Base-by-base conservation (phyloP, 2,797 vertebrate species). In the Sternotherus odoratus region DNA sequence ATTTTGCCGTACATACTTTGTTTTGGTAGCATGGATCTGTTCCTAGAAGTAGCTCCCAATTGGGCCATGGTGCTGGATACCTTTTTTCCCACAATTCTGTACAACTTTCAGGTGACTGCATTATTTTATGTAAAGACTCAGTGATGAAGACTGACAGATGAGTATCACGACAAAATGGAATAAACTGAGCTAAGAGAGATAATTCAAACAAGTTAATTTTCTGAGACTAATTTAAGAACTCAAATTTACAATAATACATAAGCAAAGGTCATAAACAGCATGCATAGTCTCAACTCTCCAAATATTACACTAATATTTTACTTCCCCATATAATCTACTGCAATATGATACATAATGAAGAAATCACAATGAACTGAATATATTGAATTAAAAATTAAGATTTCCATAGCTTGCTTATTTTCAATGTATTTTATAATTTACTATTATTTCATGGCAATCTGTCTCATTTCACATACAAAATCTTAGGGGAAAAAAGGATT, bases 21-120 rank as follows among this genome's bases (percentile, higher is more conserved):
- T 56, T 95, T 94, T 97, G 96, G 57, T 96, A 97, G 21, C 69
- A 26, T 46, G 80, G 49, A 77, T 97, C 97, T 82, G 33, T 88
- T 91, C 95, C 97, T 81, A 98, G 95, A 74, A 98, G 95, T 12
- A 96, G 46, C n/a, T 98, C 90, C 88, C 88, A 91, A 2, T 96
- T 84, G 75, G 96, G 91, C 95, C 96, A 95, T 43, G 8, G 77
- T 30, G 54, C 63, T 48, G 88, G 50, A 49, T 50, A 50, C 10
- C 28, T 10, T 48, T 93, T 90, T 87, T n/a, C 46, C 12, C 85
- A 39, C 91, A 53, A 54, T 93, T 93, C 60, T 8, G 26, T 83
- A 30, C 78, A 79, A 78, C 23, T 74, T 43, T 87, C 77, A 90
- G 88, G 77, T 66, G 84, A 89, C 50, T 92, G 48, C 48, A 77